Percentiles rank a stretch among this genome's conserved stretches.
Conservation (phyloP, 1,140 invertebrate genomes). For the Helicoverpa armigera region DNA sequence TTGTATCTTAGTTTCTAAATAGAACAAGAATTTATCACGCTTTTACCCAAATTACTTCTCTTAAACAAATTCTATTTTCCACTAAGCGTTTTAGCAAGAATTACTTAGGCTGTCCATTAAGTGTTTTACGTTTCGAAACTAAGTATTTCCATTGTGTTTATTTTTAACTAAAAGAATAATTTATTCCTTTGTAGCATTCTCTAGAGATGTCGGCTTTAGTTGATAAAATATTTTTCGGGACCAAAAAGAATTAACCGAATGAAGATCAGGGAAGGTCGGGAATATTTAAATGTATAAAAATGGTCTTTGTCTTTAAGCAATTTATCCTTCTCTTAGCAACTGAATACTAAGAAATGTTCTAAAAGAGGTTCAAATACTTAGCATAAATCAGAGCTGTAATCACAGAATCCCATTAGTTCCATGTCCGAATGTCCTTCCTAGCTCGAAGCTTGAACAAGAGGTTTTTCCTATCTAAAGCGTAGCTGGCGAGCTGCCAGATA, state of each 20-base stretch:
- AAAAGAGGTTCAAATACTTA: constrained; percentile 58
- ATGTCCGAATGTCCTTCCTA: constrained; percentile 65
- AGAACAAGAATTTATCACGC: constrained; percentile 24
- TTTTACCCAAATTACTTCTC: constrained; percentile 23
- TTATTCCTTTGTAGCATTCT: background rate
- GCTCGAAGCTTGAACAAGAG: constrained; percentile 66
- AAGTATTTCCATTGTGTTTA: constrained; percentile 17
- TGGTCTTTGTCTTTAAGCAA: background rate
- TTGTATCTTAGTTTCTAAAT: background rate
- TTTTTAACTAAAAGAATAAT: constrained; percentile 6
- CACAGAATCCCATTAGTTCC: constrained; percentile 66
- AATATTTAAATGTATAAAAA: background rate
- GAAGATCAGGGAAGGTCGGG: too few species aligned
- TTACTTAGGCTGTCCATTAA: constrained; percentile 30
- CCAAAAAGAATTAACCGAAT: background rate
- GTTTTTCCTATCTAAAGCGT: constrained; percentile 73
- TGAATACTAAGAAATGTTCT: constrained; percentile 41
- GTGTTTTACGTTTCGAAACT: background rate
- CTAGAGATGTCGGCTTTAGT: too few species aligned
- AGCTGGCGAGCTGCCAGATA: constrained; percentile 72
- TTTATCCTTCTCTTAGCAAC: constrained; percentile 9
- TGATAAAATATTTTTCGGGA: background rate
- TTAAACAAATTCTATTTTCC: constrained; percentile 34
- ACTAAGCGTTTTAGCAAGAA: constrained; percentile 15
- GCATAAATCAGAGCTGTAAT: constrained; percentile 55